These are phyloP conservation scores for Drosophila setifemur DNA, from an alignment of 1,140 invertebrate species.

Conservation along the genomic window DNA sequence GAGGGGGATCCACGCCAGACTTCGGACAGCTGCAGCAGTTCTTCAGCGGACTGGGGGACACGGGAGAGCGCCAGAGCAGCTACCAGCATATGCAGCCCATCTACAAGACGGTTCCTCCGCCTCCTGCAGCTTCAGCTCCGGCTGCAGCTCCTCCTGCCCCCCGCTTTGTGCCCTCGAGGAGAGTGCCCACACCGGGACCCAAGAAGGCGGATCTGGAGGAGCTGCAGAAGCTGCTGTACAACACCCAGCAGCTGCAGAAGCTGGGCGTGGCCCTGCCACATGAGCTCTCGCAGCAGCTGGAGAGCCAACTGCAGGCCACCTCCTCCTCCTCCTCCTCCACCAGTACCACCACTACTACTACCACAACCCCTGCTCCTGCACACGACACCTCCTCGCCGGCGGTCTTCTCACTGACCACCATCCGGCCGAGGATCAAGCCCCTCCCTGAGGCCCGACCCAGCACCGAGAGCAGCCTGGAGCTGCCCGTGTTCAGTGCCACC, in stretches of 20 bases:
- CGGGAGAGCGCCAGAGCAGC: constrained; percentile 59
- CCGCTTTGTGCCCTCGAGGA: constrained; percentile 4
- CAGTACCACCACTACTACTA: constrained; percentile 1
- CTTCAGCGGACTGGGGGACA: constrained; percentile 63
- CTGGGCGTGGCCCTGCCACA: constrained; percentile 82
- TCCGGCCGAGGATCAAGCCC: constrained; percentile 31
- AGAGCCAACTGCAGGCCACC: constrained; percentile 56
- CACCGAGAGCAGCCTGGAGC: constrained; percentile 66
- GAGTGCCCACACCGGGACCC: background rate
- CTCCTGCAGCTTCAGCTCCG: background rate
- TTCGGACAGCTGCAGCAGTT: constrained; percentile 64
- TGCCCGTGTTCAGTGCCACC: constrained; percentile 75
- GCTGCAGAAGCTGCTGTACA: constrained; percentile 75
- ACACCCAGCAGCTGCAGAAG: constrained; percentile 80
- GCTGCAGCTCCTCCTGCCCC: background rate
- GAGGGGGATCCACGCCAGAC: constrained; percentile 11
- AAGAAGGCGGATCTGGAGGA: constrained; percentile 57
- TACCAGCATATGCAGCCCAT: constrained; percentile 74
- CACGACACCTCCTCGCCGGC: constrained; percentile 69
- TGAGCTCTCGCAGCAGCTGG: constrained; percentile 67
- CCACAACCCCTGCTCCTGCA: constrained; percentile 21
- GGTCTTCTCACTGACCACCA: constrained; percentile 74
- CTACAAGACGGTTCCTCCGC: constrained; percentile 49
- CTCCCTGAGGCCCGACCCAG: constrained; percentile 25
- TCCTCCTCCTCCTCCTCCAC: constrained; percentile 11